Base-by-base conservation (phyloP, 2,113 vertebrate species). In the Carassius auratus region DNA sequence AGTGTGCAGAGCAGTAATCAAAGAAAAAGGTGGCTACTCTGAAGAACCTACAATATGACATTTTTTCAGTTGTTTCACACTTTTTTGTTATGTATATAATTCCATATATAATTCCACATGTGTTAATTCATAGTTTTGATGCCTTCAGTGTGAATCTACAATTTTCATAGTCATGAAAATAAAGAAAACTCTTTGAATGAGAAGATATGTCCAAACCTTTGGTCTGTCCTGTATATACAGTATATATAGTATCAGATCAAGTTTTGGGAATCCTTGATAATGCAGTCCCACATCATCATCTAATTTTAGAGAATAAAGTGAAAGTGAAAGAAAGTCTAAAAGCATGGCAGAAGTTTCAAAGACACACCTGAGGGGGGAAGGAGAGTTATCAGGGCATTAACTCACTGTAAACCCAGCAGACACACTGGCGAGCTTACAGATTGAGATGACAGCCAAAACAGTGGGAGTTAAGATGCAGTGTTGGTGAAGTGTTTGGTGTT, bases 391-490 rank as follows among this genome's bases (percentile, higher is more conserved):
- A n/a, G 23, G 66, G 81, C 69, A 59, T 45, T 66, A 74, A 30
- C 81, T 88, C 74, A 79, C 73, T 83, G 82, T 74, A 76, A 81
- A 89, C 64, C 83, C 12, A 69, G 57, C n/a, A 87, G 74, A 83
- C 75, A 86, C 21, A 3, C 75, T 74, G 81, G 76, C 61, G 80
- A 19, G 36, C 62, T 87, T 83, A 86, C 86, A 87, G 87, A 75
- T 86, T 73, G 52, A 82, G 33, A n/a, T 87, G 79, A 66, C 79
- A 89, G 62, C 64, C 48, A n/a, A 86, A 85, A 85, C 82, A 74
- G 76, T 59, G 17, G 77, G 84, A 88, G 87, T 87, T 88, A 86
- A 87, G 76, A 86, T 87, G 83, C 85, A 75, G 86, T 66, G 73
- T 85, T 84, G 84, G 52, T 78, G 69, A 88, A 84, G 79, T 89